Conservation (phyloP, 2,888 invertebrate genomes). For the Rhagonycha lutea region DNA sequence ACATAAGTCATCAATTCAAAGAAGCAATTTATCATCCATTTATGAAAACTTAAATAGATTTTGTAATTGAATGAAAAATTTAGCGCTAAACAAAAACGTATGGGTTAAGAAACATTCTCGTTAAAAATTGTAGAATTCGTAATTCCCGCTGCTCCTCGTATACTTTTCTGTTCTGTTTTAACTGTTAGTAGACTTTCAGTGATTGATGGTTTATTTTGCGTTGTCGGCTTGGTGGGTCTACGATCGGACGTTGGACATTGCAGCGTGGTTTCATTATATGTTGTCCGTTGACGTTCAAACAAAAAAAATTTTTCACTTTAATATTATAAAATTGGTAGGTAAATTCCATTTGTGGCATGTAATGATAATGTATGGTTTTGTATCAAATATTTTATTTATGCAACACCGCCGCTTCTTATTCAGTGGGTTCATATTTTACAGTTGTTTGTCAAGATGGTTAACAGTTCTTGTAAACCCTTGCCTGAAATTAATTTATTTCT, state of each 20-base stretch:
- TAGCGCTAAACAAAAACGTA: slow-evolving; percentile 47
- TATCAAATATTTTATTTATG: slow-evolving; percentile 39
- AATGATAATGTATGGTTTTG: slow-evolving; percentile 34
- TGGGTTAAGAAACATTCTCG: slow-evolving; percentile 43
- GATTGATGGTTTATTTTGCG: slow-evolving; percentile 58
- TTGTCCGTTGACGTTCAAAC: slow-evolving; percentile 4
- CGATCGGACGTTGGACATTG: slow-evolving; percentile 45
- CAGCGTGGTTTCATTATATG: slow-evolving; percentile 18
- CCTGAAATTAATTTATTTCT: slow-evolving; percentile 48
- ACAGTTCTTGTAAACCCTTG: slow-evolving; percentile 45
- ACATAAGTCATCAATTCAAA: slow-evolving; percentile 24
- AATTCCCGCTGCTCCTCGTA: slow-evolving; percentile 54
- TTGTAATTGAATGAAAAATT: slow-evolving; percentile 49
- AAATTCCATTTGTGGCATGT: slow-evolving; percentile 27
- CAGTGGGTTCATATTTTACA: slow-evolving; percentile 50
- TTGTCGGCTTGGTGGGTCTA: slow-evolving; percentile 54
- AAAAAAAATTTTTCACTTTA: neutral
- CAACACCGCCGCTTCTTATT: slow-evolving; percentile 43
- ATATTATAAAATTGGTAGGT: neutral
- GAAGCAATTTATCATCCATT: slow-evolving; percentile 51
- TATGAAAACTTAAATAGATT: slow-evolving; percentile 51
- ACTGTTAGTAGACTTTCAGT: slow-evolving; percentile 50
- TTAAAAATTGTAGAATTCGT: slow-evolving; percentile 52
- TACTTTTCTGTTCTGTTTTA: slow-evolving; percentile 50
- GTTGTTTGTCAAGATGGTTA: slow-evolving; percentile 52